phyloP scores from a whole-genome alignment of 2,888 invertebrate species.

The Cheilosia soror region DNA sequence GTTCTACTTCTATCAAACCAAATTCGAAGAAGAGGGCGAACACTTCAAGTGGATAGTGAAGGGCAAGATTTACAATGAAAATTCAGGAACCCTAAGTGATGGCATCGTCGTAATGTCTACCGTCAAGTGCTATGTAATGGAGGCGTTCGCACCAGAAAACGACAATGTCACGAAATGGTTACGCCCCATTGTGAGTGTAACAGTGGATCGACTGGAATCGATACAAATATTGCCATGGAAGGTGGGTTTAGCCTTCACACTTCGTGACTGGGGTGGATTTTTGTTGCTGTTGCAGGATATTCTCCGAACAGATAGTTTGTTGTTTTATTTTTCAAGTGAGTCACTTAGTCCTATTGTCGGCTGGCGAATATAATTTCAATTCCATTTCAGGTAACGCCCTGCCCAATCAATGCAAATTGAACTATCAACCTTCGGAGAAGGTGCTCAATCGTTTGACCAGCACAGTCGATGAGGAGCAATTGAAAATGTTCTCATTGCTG shows the following conservation, averaged over 20 bases:
- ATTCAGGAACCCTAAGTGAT: conserved; percentile 81
- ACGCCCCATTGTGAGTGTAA: conserved; percentile 84
- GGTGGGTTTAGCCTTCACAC: conserved; percentile 84
- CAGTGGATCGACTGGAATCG: conserved; percentile 84
- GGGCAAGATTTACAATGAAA: conserved; percentile 84
- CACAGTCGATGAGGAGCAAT: conserved; percentile 79
- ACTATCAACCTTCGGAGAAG: conserved; percentile 81
- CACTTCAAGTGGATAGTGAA: conserved; percentile 85
- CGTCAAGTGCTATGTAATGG: conserved; percentile 85
- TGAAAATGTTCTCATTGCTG: conserved; percentile 84
- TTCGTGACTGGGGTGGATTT: conserved; percentile 83
- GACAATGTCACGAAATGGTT: conserved; percentile 86
- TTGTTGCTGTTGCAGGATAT: conserved; percentile 84
- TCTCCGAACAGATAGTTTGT: conserved; percentile 84
- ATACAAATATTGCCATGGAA: conserved; percentile 85
- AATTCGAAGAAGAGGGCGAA: conserved; percentile 85
- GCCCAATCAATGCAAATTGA: conserved; percentile 82
- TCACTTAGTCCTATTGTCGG: conserved; percentile 5
- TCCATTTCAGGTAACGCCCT: conserved; percentile 81
- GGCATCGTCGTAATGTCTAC: conserved; percentile 85
- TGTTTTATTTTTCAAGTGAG: conserved; percentile 84
- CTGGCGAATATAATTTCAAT: neutral
- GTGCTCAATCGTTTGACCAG: conserved; percentile 80
- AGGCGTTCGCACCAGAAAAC: conserved; percentile 84
- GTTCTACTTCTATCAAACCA: conserved; percentile 85